Percentiles rank a stretch among this genome's conserved stretches.
phyloP scores from a whole-genome alignment of 2,888 invertebrate genomes.

The Rhorus exstirpatorius region DNA sequence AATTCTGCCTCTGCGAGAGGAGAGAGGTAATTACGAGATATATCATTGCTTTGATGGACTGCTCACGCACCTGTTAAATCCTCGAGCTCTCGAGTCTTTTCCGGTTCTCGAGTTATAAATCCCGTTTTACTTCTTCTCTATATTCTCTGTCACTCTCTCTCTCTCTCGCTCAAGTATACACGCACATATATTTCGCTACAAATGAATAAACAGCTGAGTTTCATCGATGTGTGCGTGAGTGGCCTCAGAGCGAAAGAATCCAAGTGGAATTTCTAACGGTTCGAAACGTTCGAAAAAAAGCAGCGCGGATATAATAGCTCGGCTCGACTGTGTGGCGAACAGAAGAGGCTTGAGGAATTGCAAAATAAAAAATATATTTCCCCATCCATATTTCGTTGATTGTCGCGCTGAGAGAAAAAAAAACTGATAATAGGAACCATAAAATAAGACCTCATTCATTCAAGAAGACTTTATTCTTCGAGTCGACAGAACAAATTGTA shows the following conservation, averaged over 20 bases:
- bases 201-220: conserved; percentile 37
- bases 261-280: conserved; percentile 61
- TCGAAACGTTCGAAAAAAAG: conserved; percentile 22
- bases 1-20: conserved; percentile 43
- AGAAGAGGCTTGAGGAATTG: conserved; percentile 9
- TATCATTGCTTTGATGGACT: conserved; percentile 63
- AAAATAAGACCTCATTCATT: no score
- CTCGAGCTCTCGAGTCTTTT: conserved; percentile 64
- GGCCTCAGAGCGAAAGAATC: conserved; percentile 43
- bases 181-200: conserved; percentile 29
- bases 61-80: conserved; percentile 72
- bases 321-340: conserved; percentile 17
- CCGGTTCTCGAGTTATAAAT: conserved; percentile 70
- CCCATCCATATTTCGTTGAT: not conserved
- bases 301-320: conserved; percentile 26
- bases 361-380: conserved; percentile 14
- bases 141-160: not conserved
- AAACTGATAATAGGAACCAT: no score
- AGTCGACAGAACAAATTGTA: no score
- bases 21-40: conserved; percentile 54
- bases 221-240: conserved; percentile 13
- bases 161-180: not conserved
- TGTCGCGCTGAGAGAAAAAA: no score
- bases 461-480: no score
- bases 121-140: conserved; percentile 64